Conservation (phyloP, 2,113 vertebrate genomes). For the Eurystomus gularis region DNA sequence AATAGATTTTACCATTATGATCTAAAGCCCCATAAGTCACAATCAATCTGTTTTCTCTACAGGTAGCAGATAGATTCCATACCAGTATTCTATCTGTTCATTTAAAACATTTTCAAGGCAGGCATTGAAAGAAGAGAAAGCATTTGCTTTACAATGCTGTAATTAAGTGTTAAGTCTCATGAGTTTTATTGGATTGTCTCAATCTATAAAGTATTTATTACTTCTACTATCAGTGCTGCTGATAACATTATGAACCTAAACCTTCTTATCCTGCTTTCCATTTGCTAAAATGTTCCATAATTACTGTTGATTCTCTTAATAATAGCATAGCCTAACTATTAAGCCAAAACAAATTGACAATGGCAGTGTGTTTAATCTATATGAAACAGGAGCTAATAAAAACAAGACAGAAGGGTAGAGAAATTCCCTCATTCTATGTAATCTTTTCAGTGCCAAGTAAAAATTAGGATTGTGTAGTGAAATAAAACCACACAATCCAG, state of each 20-base stretch:
- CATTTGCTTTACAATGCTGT: background rate
- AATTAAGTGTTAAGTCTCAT: background rate
- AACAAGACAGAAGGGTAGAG: background rate
- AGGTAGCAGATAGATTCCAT: background rate
- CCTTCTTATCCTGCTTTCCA: background rate
- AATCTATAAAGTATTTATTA: conserved; percentile 2
- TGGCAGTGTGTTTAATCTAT: background rate
- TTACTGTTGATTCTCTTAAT: background rate
- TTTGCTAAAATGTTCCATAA: background rate
- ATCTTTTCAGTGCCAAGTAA: background rate
- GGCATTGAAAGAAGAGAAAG: background rate
- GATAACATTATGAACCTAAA: background rate
- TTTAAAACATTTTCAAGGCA: background rate
- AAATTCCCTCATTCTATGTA: background rate
- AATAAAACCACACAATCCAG: background rate
- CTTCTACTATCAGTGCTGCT: background rate
- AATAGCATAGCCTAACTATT: background rate
- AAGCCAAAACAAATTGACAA: background rate
- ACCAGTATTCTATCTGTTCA: background rate
- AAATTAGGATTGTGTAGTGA: background rate
- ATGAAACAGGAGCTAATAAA: background rate
- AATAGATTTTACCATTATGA: background rate
- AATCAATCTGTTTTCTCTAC: background rate
- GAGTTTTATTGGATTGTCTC: conserved; percentile 10
- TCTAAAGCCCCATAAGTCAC: background rate